phyloP scores from a whole-genome alignment of 2,888 invertebrate genomes.

The Latrodectus hesperus region DNA sequence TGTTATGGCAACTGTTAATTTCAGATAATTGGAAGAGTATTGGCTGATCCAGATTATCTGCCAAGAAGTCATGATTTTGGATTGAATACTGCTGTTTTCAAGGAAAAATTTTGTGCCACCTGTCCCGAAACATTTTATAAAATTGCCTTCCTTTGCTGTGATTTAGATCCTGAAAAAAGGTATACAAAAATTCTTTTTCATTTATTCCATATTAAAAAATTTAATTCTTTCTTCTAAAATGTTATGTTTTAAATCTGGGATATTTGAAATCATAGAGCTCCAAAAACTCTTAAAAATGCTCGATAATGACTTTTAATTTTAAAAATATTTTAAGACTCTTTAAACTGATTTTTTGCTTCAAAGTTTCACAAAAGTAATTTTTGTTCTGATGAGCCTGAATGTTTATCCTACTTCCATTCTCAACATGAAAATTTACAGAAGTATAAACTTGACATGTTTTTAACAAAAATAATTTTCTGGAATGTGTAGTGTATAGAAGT shows the following conservation, averaged over 20 bases:
- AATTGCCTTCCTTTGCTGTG: slow-evolving; percentile 91
- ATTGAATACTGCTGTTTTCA: slow-evolving; percentile 88
- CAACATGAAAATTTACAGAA: no score
- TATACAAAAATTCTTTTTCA: slow-evolving; percentile 73
- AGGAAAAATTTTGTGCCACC: slow-evolving; percentile 87
- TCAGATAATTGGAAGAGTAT: slow-evolving; percentile 93
- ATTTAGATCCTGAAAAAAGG: slow-evolving; percentile 91
- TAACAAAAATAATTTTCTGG: no score
- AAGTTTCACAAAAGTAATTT: no score
- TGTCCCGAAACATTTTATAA: slow-evolving; percentile 92
- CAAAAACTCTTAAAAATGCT: background rate
- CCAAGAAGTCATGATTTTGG: slow-evolving; percentile 94
- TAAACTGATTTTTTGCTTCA: no score
- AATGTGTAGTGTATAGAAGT: no score
- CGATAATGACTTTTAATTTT: background rate
- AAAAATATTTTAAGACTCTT: background rate
- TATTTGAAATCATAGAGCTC: background rate
- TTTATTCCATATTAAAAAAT: background rate
- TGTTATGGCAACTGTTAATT: slow-evolving; percentile 42
- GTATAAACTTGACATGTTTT: no score
- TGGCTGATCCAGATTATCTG: slow-evolving; percentile 94
- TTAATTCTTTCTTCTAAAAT: background rate
- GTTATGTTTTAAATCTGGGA: background rate
- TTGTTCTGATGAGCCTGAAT: no score
- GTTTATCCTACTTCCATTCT: no score